A percentile compares a stretch with the other conserved stretches of the same genome.
These are phyloP conservation scores for Epinotia demarniana DNA, from an alignment of 2,888 invertebrate genomes.

Conservation along the genomic window DNA sequence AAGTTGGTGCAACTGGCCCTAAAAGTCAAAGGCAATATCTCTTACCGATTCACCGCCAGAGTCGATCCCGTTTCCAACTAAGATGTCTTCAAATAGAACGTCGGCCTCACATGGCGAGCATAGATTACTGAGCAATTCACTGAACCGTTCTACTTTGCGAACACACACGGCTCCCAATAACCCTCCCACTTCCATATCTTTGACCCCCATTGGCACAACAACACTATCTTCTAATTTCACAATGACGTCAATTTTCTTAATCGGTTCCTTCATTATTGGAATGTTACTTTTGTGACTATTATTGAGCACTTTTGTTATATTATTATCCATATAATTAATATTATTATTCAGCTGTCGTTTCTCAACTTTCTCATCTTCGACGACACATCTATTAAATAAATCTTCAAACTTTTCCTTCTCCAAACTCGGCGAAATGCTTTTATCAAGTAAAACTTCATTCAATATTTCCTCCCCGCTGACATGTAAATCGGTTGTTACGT, in stretches of 20 bases:
- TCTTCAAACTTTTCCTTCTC: constrained; percentile 73
- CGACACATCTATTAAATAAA: constrained; percentile 73
- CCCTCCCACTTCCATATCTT: constrained; percentile 66
- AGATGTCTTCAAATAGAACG: constrained; percentile 77
- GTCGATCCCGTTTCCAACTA: constrained; percentile 76
- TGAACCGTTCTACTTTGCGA: constrained; percentile 80
- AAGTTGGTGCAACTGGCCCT: background rate
- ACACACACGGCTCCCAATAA: constrained; percentile 80
- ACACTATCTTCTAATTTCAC: constrained; percentile 68
- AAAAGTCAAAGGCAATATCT: constrained; percentile 42
- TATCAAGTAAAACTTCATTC: constrained; percentile 71
- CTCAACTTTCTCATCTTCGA: constrained; percentile 59
- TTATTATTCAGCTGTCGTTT: constrained; percentile 59
- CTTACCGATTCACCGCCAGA: constrained; percentile 68
- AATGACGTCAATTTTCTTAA: constrained; percentile 59
- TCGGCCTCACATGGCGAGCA: constrained; percentile 81
- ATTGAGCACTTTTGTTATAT: constrained; percentile 60
- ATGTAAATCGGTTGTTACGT: constrained; percentile 56
- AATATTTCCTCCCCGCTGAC: constrained; percentile 72
- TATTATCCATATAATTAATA: constrained; percentile 52
- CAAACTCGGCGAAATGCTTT: constrained; percentile 62
- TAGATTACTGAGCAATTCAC: constrained; percentile 81
- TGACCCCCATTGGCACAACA: constrained; percentile 75
- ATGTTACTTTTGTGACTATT: constrained; percentile 68
- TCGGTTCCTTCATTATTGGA: constrained; percentile 63